Evolutionary conservation across 2,888 invertebrate species (phyloP).

Genomic region (Galeruca laticollis): DNA sequence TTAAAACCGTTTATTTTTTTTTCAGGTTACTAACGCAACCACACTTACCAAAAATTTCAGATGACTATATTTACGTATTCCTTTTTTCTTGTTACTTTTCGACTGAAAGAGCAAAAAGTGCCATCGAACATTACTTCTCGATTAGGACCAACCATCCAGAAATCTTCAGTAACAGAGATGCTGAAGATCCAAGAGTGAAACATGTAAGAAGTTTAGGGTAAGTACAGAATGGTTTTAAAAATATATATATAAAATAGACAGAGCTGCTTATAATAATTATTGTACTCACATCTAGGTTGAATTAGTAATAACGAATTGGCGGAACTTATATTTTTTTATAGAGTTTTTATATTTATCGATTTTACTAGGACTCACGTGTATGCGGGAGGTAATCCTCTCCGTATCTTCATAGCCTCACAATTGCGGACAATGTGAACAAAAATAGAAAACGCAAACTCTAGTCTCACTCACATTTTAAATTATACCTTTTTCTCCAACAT

Average conservation of each 20-base stretch:
- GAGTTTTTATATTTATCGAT: too few species aligned
- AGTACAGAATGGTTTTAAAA: slow-evolving; percentile 60
- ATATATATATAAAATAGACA: not conserved
- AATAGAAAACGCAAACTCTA: too few species aligned
- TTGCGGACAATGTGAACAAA: too few species aligned
- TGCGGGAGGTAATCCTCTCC: not conserved
- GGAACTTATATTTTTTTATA: too few species aligned
- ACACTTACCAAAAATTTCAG: slow-evolving; percentile 72
- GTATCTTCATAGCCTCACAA: too few species aligned
- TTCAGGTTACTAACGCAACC: slow-evolving; percentile 74
- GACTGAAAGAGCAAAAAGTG: slow-evolving; percentile 66
- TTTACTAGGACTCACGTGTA: too few species aligned
- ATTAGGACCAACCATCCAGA: slow-evolving; percentile 72
- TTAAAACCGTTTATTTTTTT: too few species aligned
- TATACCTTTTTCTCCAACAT: too few species aligned
- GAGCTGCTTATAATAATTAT: not conserved
- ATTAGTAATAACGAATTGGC: too few species aligned
- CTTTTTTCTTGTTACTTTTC: slow-evolving; percentile 72
- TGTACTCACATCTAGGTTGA: not conserved
- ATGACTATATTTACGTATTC: slow-evolving; percentile 75
- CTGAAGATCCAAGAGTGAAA: slow-evolving; percentile 68
- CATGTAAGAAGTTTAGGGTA: slow-evolving; percentile 71
- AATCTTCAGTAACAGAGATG: slow-evolving; percentile 73
- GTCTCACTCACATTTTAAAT: too few species aligned
- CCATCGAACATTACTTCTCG: slow-evolving; percentile 70